Evolutionary conservation across 2,888 invertebrate genomes (phyloP).

Genomic region (Andrena praecox): DNA sequence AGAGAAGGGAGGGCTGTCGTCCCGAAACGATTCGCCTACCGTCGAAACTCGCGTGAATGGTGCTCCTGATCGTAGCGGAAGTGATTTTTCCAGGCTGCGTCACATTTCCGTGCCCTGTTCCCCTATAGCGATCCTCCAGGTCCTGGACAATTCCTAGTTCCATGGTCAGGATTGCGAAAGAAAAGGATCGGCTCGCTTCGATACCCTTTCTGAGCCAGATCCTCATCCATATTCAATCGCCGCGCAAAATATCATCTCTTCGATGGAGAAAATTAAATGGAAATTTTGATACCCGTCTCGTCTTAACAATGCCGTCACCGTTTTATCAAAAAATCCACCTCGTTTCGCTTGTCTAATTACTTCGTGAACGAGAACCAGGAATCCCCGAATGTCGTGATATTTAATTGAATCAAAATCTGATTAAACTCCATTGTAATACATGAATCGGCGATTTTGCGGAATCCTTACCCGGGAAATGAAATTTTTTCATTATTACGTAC

Average conservation of each 20-base stretch:
- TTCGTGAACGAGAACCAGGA: too few species aligned
- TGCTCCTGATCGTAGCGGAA: slow-evolving; percentile 49
- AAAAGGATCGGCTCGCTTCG: slow-evolving; percentile 3
- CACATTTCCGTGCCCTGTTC: slow-evolving; percentile 34
- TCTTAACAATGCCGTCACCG: neutral
- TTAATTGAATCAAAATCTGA: neutral
- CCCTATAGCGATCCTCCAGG: slow-evolving; percentile 5
- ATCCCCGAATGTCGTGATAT: neutral
- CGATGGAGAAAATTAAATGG: too few species aligned
- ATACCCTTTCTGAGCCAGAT: slow-evolving; percentile 11
- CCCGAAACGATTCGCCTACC: slow-evolving; percentile 23
- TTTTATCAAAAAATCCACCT: neutral
- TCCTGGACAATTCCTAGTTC: slow-evolving; percentile 14
- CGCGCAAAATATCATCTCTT: neutral
- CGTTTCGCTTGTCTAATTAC: too few species aligned
- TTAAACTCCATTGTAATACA: neutral
- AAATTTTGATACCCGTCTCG: slow-evolving; percentile 3
- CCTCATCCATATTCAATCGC: slow-evolving; percentile 18
- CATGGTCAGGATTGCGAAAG: slow-evolving; percentile 10
- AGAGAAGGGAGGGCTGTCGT: slow-evolving; percentile 27
- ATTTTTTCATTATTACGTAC: neutral
- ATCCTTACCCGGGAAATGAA: neutral
- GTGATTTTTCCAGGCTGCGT: slow-evolving; percentile 61
- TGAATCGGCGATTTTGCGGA: neutral
- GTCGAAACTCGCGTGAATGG: slow-evolving; percentile 48